A percentile compares a stretch with the other conserved stretches of the same genome.
Evolutionary conservation across 2,888 invertebrate genomes (phyloP).

Genomic region (Drosophila maculinotata): DNA sequence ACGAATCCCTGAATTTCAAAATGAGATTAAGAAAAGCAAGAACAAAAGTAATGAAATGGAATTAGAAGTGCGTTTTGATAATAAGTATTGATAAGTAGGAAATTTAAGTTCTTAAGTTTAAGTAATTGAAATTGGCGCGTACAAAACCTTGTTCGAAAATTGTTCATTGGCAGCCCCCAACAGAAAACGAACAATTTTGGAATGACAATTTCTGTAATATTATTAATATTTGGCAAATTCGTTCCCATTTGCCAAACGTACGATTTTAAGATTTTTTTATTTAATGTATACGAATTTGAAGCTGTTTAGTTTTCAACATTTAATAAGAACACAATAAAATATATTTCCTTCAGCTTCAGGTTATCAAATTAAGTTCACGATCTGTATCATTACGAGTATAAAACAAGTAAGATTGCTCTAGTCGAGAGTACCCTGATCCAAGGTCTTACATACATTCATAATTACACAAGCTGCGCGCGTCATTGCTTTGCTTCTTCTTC

Average conservation of each 20-base stretch:
- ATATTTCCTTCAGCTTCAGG: slow-evolving; percentile 22
- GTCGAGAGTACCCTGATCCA: too few species aligned
- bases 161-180: slow-evolving; percentile 47
- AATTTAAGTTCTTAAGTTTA: slow-evolving; percentile 35
- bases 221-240: slow-evolving; percentile 24
- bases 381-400: slow-evolving; percentile 1
- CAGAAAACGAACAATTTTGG: slow-evolving; percentile 67
- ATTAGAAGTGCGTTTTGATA: slow-evolving; percentile 7
- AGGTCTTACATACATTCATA: too few species aligned
- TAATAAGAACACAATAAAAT: slow-evolving; percentile 18
- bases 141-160: slow-evolving; percentile 74
- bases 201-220: slow-evolving; percentile 63
- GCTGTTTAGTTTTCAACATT: slow-evolving; percentile 22
- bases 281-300: slow-evolving; percentile 44
- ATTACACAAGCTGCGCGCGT: too few species aligned
- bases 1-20: slow-evolving; percentile 13
- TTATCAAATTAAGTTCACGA: slow-evolving; percentile 17
- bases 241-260: slow-evolving; percentile 51
- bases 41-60: background rate
- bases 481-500: too few species aligned
- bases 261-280: slow-evolving; percentile 43
- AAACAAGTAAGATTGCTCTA: too few species aligned
- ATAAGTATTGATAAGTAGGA: slow-evolving; percentile 32
- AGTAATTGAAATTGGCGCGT: slow-evolving; percentile 27
- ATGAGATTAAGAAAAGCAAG: slow-evolving; percentile 49